Percentiles rank a stretch among this genome's conserved stretches.
Evolutionary conservation across 1,140 invertebrate species (phyloP).

Genomic region (Proctacanthus coquilletti): DNA sequence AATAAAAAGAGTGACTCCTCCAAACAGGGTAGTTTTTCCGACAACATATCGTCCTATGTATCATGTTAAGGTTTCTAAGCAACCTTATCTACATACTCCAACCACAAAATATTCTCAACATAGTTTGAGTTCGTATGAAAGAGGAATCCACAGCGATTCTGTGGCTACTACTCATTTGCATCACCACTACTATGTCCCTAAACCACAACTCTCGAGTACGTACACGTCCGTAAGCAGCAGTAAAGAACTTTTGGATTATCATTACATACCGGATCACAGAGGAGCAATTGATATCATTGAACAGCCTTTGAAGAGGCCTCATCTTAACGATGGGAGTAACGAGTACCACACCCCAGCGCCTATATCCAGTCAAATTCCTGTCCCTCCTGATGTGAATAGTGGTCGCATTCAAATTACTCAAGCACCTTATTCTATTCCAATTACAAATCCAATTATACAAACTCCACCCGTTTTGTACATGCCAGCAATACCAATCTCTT

Average conservation of each 20-base stretch:
- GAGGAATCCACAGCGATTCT: not conserved
- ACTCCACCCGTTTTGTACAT: not conserved
- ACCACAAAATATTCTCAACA: not conserved
- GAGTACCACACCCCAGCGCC: not conserved
- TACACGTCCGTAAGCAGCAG: no score
- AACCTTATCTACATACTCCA: conserved; percentile 2
- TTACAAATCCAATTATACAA: not conserved
- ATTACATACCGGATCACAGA: conserved; percentile 7
- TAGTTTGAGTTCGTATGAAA: not conserved
- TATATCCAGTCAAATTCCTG: not conserved
- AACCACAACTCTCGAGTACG: no score
- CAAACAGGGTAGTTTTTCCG: conserved; percentile 4
- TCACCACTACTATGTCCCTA: conserved; percentile 31
- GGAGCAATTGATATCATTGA: not conserved
- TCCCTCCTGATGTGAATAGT: not conserved
- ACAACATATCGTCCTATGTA: conserved; percentile 19
- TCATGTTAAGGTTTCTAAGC: not conserved
- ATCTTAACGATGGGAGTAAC: no score
- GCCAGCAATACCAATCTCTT: not conserved
- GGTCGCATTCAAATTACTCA: not conserved
- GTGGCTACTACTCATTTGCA: conserved; percentile 27
- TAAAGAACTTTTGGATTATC: no score
- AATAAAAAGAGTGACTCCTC: not conserved
- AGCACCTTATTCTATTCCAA: not conserved
- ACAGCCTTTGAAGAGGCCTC: not conserved